Base-by-base conservation (phyloP, 2,888 invertebrate genomes). In the Tetropium fuscum region DNA sequence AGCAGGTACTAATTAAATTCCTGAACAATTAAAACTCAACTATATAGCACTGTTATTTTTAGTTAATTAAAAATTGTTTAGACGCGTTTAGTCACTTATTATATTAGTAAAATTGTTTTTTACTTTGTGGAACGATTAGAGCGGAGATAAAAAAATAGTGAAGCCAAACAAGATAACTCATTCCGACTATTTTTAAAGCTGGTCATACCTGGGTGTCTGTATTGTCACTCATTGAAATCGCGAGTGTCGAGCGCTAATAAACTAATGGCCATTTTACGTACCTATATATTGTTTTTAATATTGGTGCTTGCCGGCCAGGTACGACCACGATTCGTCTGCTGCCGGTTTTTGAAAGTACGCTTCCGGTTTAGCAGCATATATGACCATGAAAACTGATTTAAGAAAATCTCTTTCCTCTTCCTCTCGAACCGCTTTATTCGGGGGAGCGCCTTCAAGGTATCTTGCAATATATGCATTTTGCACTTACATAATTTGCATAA, bases 181-280 rank as follows among this genome's bases (percentile, higher is more conserved):
- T n/a, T n/a, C n/a, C n/a, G n/a, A n/a, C n/a, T n/a, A n/a, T n/a
- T n/a, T n/a, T n/a, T n/a, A n/a, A n/a, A n/a, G n/a, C n/a, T n/a
- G n/a, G 15, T 15, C 11, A 10, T 44, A 44, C 44, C 44, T 44
- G 44, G 10, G 25, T 25, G 5, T 10, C 8, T 19, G 19, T 11
- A 40, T 38, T 18, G 25, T 40, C 51, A 51, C 27, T 38, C 51
- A 51, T 48, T 20, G 36, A 48, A 22, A 22, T 48, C 18, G 22
- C 13, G 13, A n/a, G 15, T 40, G 40, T 40, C 51, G 51, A 40
- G 10, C 51, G 40, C 40, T 10, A 16, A 51, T 49, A 25, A 15
- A 49, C 27, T 16, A 51, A 51, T 51, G 40, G 13, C 10, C 51
- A 51, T 25, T 51, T 51, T 40, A 40, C 18, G 40, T 18, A 27